Evolutionary conservation across 35 echinoderm and acorn worm genomes (phyloP).

Genomic region (Amphiura filiformis): DNA sequence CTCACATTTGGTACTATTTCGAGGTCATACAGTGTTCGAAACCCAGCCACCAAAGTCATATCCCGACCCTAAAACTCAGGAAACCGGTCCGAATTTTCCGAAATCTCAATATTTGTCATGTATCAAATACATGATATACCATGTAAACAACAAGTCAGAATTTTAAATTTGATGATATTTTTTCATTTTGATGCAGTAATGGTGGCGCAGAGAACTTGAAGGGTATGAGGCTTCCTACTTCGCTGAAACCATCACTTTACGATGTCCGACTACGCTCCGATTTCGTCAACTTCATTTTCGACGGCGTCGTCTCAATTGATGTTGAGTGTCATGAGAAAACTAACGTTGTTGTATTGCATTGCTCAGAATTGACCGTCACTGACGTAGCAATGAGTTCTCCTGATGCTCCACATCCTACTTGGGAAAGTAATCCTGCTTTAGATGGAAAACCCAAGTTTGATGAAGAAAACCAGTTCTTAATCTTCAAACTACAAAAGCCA

Average conservation of each 20-base stretch:
- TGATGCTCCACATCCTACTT: background rate
- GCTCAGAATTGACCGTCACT: constrained; percentile 30
- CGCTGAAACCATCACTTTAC: constrained; percentile 40
- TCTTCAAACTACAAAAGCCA: constrained; percentile 48
- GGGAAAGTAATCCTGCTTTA: too few relatives aligned
- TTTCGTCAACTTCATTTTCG: constrained; percentile 28
- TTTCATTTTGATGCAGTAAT: too few relatives aligned
- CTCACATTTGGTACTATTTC: too few relatives aligned
- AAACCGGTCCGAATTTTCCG: too few relatives aligned
- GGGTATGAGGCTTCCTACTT: constrained; percentile 22
- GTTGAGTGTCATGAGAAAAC: constrained; percentile 30
- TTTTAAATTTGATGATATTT: too few relatives aligned
- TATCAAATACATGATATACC: too few relatives aligned
- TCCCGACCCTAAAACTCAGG: too few relatives aligned
- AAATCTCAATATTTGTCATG: too few relatives aligned
- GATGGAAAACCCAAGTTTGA: constrained; percentile 35
- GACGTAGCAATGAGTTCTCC: background rate
- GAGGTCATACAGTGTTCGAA: too few relatives aligned
- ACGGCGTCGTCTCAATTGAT: constrained; percentile 14
- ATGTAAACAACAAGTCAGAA: too few relatives aligned
- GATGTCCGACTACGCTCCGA: constrained; percentile 42
- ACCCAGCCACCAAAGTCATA: too few relatives aligned
- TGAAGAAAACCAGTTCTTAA: constrained; percentile 57
- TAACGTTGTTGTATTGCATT: constrained; percentile 47
- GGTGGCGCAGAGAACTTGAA: too few relatives aligned